Conservation (phyloP, 2,888 invertebrate species). For the Patella depressa region DNA sequence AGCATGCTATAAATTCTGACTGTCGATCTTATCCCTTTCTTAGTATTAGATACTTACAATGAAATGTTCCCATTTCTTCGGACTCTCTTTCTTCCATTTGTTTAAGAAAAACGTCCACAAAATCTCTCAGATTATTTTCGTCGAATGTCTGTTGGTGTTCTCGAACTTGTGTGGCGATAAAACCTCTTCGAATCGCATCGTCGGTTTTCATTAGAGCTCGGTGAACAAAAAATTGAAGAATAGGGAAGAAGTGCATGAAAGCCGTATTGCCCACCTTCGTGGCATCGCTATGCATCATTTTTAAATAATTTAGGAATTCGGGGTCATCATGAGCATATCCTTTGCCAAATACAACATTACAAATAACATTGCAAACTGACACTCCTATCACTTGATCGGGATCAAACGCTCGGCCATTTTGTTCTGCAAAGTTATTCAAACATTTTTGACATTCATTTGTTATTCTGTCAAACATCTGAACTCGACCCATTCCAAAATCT, state of each 20-base stretch:
- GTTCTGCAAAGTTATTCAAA: neutral
- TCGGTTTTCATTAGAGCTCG: neutral
- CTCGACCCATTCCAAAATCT: constrained; percentile 25
- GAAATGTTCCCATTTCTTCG: neutral
- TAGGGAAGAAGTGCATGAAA: constrained; percentile 12
- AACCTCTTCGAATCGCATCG: neutral
- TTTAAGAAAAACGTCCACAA: constrained; percentile 33
- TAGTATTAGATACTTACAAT: neutral
- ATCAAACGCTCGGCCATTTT: constrained; percentile 11
- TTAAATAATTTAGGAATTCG: constrained; percentile 7
- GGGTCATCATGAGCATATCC: constrained; percentile 17
- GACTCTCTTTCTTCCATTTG: constrained; percentile 18
- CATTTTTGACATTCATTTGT: constrained; percentile 8
- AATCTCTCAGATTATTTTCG: constrained; percentile 19
- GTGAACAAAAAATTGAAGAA: neutral
- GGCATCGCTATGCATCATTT: neutral
- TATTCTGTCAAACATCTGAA: constrained; percentile 13
- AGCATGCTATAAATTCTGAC: neutral
- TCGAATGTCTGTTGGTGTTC: neutral
- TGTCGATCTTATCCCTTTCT: neutral
- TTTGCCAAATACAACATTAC: constrained; percentile 17
- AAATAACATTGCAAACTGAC: constrained; percentile 20
- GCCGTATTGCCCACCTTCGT: neutral
- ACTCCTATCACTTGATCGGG: neutral
- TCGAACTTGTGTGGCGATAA: neutral